Base-by-base conservation (phyloP, 2,113 vertebrate genomes). In the Podarcis cretensis region DNA sequence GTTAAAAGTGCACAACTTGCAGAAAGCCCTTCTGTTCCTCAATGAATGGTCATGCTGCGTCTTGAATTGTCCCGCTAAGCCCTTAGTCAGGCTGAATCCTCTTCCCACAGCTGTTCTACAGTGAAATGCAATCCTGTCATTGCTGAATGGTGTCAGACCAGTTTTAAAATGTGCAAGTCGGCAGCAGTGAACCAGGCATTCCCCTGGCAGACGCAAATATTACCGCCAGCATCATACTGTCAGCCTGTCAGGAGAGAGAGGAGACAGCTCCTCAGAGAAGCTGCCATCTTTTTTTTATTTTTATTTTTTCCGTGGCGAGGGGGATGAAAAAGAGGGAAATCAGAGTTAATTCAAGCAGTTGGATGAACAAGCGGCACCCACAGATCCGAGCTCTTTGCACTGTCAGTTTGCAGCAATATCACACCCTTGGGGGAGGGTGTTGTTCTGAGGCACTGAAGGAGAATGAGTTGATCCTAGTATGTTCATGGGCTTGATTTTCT, bases 401-500 rank as follows among this genome's bases (percentile, higher is more conserved):
- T 89, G 90, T 94, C 91, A 90, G 77, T 87, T 84, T 59, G 90
- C 87, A 94, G 94, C 57, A 92, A 74, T 87, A 90, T 95, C 94
- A 94, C 91, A 85, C 90, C 90, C 21, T 5, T 87, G 80, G 86
- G 92, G 87, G 35, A 92, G 69, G 84, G 88, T 89, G 90, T 90
- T 83, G 80, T 94, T 93, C 92, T 30, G 66, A 93, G 86, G 85
- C 82, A 92, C 43, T 2, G 5, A 87, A 89, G 92, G 85, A 84
- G 91, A 94, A 95, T 91, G 89, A 93, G 78, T 90, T 86, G 91
- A 80, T 93, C 92, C 92, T 83, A 84, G 86, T 90, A 85, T 92
- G 88, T 94, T 96, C 91, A 93, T 92, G 69, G 84, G 85, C 90
- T 94, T 93, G 87, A 75, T 83, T 91, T 94, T 90, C 89, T 92